These are phyloP conservation scores for Acipenser ruthenus DNA, from an alignment of 2,797 vertebrate species.

Conservation along the genomic window DNA sequence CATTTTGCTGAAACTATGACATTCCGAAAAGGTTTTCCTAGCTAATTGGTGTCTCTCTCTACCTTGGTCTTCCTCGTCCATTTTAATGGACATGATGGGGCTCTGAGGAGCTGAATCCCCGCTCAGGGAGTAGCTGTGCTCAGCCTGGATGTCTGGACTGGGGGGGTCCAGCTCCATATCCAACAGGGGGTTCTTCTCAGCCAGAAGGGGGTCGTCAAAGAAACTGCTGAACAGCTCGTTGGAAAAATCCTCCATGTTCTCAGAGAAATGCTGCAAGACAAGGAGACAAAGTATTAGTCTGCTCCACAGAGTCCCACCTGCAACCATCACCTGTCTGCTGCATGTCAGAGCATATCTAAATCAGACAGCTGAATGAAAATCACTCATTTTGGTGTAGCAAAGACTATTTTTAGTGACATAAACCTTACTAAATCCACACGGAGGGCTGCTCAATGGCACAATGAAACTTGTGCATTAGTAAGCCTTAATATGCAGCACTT, in stretches of 20 bases:
- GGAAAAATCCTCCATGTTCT: slow-evolving; percentile 98
- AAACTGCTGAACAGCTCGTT: slow-evolving; percentile 95
- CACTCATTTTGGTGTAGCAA: neutral
- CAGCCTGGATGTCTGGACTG: slow-evolving; percentile 86
- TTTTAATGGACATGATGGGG: slow-evolving; percentile 85
- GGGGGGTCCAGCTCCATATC: slow-evolving; percentile 86
- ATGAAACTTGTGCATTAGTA: too few species aligned
- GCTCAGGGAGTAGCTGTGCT: slow-evolving; percentile 96
- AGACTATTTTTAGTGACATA: neutral
- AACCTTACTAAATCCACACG: neutral
- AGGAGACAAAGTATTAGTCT: neutral
- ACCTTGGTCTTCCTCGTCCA: slow-evolving; percentile 80
- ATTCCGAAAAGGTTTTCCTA: too few species aligned
- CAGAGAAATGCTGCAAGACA: slow-evolving; percentile 79
- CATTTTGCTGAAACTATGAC: too few species aligned
- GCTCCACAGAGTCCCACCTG: too few species aligned
- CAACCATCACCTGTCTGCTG: too few species aligned
- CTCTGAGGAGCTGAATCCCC: slow-evolving; percentile 95
- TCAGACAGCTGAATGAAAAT: too few species aligned
- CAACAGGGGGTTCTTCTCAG: slow-evolving; percentile 79
- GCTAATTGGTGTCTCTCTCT: too few species aligned
- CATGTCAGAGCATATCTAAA: too few species aligned
- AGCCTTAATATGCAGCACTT: neutral
- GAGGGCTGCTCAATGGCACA: too few species aligned
- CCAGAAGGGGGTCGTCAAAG: slow-evolving; percentile 90